Evolutionary conservation across 2,888 invertebrate species (phyloP).

Genomic region (Fabriciana adippe): DNA sequence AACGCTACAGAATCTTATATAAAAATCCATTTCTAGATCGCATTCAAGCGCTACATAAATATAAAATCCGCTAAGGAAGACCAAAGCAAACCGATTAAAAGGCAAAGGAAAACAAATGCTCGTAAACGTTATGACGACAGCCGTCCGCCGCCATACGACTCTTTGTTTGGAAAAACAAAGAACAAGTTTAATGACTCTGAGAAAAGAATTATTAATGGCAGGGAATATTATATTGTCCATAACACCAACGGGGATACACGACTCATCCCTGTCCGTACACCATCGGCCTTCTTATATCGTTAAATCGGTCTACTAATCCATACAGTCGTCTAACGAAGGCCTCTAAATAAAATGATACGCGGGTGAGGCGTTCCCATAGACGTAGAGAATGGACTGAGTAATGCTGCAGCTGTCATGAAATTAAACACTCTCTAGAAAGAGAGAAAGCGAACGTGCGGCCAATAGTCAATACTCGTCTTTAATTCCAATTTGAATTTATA

Average conservation of each 20-base stretch:
- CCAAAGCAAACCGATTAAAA: slow-evolving; percentile 42
- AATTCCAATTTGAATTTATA: too few relatives aligned
- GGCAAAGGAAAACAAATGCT: slow-evolving; percentile 38
- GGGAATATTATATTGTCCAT: slow-evolving; percentile 88
- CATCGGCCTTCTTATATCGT: slow-evolving; percentile 88
- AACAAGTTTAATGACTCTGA: slow-evolving; percentile 60
- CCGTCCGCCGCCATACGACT: slow-evolving; percentile 86
- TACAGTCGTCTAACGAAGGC: too few relatives aligned
- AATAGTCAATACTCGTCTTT: too few relatives aligned
- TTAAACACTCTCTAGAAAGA: too few relatives aligned
- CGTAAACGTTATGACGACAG: slow-evolving; percentile 52
- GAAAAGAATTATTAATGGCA: slow-evolving; percentile 86
- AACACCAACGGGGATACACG: slow-evolving; percentile 84
- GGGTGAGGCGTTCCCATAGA: too few relatives aligned
- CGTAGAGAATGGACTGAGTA: too few relatives aligned
- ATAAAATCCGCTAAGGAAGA: slow-evolving; percentile 10
- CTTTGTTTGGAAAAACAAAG: slow-evolving; percentile 74
- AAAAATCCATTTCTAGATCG: slow-evolving; percentile 51
- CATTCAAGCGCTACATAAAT: slow-evolving; percentile 55
- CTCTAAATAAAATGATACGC: too few relatives aligned
- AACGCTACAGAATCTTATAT: neutral
- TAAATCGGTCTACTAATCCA: slow-evolving; percentile 11
- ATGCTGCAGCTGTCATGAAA: too few relatives aligned
- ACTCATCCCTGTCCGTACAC: slow-evolving; percentile 87
- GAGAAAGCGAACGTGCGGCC: too few relatives aligned